Evolutionary conservation across 2,113 vertebrate species (phyloP), one percentile per base, ranked within the genome.

Genomic region (Corythaixoides concolor): DNA sequence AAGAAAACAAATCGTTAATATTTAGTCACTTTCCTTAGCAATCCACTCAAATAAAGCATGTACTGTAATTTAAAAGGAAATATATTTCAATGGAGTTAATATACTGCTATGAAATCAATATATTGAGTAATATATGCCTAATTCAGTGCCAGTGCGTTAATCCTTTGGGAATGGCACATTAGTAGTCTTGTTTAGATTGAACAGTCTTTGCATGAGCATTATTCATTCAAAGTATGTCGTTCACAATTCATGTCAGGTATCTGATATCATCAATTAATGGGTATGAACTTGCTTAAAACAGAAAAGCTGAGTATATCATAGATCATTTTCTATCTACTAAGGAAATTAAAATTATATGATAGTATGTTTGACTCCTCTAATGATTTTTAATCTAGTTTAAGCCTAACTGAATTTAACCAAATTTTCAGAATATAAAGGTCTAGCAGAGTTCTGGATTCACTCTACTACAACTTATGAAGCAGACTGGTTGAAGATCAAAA

Each of bases 141-240:
- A 85, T 72, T 91, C 11, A 11, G 50, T 37, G 41, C n/a, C 62
- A 49, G 24, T 41, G 32, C 0, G 6, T 93, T 90, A 80, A 88
- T 94, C 75, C 58, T 85, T 76, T 59, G 60, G 81, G 81, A 79
- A 85, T n/a, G 37, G 63, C 39, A 73, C 2, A 8, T 85, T 94
- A 91, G 55, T 37, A 80, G 50, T 9, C 66, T 53, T 91, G 84
- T 90, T 96, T 94, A 83, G 74, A 58, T 47, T 76, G 91, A 93
- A 52, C 5, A 43, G 50, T 43, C n/a, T 76, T 67, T 43, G 9
- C 41, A 37, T 30, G 23, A 72, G 17, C 26, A 80, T 83, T 80
- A 55, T n/a, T 82, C 49, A 83, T 88, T 80, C 74, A 79, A 69
- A 90, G 41, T 28, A 32, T 47, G 43, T 55, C 45, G 85, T 62